Conservation (phyloP, 2,113 vertebrate species). For the Poeciliopsis prolifica region DNA sequence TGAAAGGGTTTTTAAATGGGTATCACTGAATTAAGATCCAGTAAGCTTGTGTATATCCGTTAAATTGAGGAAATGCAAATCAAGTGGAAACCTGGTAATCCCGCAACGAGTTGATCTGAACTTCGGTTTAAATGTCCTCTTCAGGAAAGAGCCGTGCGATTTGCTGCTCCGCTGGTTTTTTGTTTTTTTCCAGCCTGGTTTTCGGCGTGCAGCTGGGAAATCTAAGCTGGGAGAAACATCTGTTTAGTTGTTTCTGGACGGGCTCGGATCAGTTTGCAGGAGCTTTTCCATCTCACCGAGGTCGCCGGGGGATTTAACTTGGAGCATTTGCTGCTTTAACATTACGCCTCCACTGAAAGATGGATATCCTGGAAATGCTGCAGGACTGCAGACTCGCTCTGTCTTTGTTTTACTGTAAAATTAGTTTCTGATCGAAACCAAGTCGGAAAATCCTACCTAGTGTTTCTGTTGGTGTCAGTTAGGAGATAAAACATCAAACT, state of each 20-base stretch:
- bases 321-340: not conserved
- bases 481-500: not conserved
- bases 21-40: not conserved
- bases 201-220: constrained; percentile 50
- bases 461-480: not conserved
- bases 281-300: constrained; percentile 20
- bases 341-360: not conserved
- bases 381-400: not conserved
- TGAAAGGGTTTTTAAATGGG: not conserved
- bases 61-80: constrained; percentile 25
- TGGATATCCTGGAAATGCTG: not conserved
- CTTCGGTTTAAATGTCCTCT: constrained; percentile 17
- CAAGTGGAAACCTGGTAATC: constrained; percentile 1
- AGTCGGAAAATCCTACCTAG: not conserved
- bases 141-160: constrained; percentile 28
- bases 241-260: constrained; percentile 46
- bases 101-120: constrained; percentile 17
- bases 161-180: constrained; percentile 24
- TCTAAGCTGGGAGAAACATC: constrained; percentile 44
- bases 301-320: not conserved
- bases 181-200: constrained; percentile 15
- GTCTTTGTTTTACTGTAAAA: not conserved
- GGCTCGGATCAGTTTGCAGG: constrained; percentile 23
- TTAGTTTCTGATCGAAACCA: not conserved
- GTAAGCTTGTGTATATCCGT: not conserved